phyloP scores from a whole-genome alignment of 2,888 invertebrate genomes.

The Halocaridina rubra region DNA sequence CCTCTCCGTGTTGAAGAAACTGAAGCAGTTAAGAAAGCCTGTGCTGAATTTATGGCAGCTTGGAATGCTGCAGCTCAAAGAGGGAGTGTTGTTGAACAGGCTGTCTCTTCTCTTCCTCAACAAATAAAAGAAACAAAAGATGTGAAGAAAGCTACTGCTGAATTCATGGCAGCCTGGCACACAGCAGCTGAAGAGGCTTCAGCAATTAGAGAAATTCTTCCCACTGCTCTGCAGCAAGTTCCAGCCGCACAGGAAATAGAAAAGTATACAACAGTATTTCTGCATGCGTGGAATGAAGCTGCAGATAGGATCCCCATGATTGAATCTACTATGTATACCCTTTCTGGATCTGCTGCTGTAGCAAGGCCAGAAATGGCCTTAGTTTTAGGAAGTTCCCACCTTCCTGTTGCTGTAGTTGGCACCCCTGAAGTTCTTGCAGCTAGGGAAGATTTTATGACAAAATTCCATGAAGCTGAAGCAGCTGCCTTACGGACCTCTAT shows the following conservation, averaged over 20 bases:
- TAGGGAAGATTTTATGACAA: constrained; percentile 20
- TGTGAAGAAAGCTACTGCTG: constrained; percentile 38
- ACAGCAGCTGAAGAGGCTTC: constrained; percentile 35
- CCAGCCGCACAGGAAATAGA: background rate
- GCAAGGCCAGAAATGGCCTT: too few species aligned
- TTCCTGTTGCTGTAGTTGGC: constrained; percentile 4
- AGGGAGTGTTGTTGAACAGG: constrained; percentile 37
- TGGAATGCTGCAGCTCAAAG: constrained; percentile 43
- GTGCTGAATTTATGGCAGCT: constrained; percentile 33
- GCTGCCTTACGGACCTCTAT: constrained; percentile 15
- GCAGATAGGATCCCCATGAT: constrained; percentile 36
- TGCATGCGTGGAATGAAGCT: constrained; percentile 27
- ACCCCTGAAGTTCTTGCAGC: constrained; percentile 36
- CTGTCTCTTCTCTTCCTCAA: background rate
- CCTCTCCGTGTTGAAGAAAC: constrained; percentile 1
- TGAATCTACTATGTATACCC: constrained; percentile 20
- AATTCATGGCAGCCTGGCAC: constrained; percentile 42
- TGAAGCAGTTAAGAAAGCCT: constrained; percentile 23
- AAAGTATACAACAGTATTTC: constrained; percentile 26
- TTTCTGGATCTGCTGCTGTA: constrained; percentile 3
- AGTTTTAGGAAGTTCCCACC: too few species aligned
- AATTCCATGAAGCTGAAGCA: constrained; percentile 17
- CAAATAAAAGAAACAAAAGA: constrained; percentile 17
- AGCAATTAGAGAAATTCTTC: background rate
- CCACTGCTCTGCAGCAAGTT: background rate